Conservation (phyloP, 1,140 invertebrate genomes). For the Microplitis mediator region DNA sequence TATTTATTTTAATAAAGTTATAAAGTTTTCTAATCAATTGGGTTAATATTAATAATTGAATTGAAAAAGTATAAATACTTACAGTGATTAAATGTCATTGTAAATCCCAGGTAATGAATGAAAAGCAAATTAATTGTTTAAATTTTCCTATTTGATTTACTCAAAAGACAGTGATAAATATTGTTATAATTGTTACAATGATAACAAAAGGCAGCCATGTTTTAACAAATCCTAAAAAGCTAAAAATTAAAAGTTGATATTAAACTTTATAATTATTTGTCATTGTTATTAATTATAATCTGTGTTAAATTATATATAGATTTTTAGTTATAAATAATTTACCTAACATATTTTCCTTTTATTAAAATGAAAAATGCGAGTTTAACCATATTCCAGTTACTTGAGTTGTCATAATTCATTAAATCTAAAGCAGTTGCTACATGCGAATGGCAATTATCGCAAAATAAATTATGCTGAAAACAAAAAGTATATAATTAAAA, state of each 20-base stretch:
- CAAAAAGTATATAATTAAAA: no score
- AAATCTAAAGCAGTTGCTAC: slow-evolving; percentile 92
- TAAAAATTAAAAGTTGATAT: slow-evolving; percentile 59
- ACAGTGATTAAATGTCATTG: not conserved
- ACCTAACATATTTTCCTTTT: slow-evolving; percentile 85
- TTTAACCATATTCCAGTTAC: slow-evolving; percentile 93
- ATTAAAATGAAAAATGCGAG: slow-evolving; percentile 80
- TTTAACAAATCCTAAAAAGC: slow-evolving; percentile 78
- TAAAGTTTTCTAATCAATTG: no score
- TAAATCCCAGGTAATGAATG: not conserved
- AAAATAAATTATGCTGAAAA: slow-evolving; percentile 89
- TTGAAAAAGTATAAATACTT: no score
- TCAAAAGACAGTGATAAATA: slow-evolving; percentile 28
- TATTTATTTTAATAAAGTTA: no score
- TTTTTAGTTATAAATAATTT: slow-evolving; percentile 42
- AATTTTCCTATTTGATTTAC: not conserved
- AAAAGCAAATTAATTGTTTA: not conserved
- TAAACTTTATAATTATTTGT: slow-evolving; percentile 3
- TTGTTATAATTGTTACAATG: slow-evolving; percentile 58
- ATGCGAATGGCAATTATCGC: slow-evolving; percentile 99
- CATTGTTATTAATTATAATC: slow-evolving; percentile 20
- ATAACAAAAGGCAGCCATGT: slow-evolving; percentile 87
- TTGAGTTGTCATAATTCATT: slow-evolving; percentile 84
- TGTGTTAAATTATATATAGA: slow-evolving; percentile 18
- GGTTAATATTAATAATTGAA: no score